Percentiles rank a stretch among this genome's conserved stretches.
phyloP scores from a whole-genome alignment of 2,888 invertebrate genomes.

The Emmelina monodactyla region DNA sequence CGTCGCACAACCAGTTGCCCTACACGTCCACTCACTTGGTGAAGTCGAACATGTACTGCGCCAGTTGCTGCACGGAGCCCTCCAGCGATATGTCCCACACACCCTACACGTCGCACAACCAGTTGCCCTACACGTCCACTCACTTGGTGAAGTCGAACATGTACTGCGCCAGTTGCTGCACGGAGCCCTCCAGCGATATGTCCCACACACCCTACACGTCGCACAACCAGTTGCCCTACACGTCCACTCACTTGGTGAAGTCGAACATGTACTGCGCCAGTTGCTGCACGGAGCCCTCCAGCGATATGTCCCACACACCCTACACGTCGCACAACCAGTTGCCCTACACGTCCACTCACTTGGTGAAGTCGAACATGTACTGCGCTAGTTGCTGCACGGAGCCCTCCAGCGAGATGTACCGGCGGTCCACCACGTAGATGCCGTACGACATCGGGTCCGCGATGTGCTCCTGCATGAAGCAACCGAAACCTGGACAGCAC shows the following conservation, averaged over 20 bases:
- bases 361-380: slow-evolving; percentile 92
- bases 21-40: slow-evolving; percentile 69
- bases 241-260: too few species aligned
- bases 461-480: slow-evolving; percentile 98
- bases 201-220: slow-evolving; percentile 95
- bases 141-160: slow-evolving; percentile 90
- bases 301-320: too few species aligned
- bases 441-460: slow-evolving; percentile 98
- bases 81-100: slow-evolving; percentile 89
- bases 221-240: too few species aligned
- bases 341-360: too few species aligned
- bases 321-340: too few species aligned
- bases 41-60: slow-evolving; percentile 93
- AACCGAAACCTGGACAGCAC: slow-evolving; percentile 92
- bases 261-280: too few species aligned
- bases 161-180: slow-evolving; percentile 87
- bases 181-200: slow-evolving; percentile 88
- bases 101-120: slow-evolving; percentile 98
- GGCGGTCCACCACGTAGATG: slow-evolving; percentile 96
- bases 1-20: too few species aligned
- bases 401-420: slow-evolving; percentile 88
- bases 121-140: too few species aligned
- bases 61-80: slow-evolving; percentile 89
- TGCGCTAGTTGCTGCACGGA: slow-evolving; percentile 90
- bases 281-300: too few species aligned